Conservation (phyloP, 1,140 invertebrate species). For the Bombus ignitus region DNA sequence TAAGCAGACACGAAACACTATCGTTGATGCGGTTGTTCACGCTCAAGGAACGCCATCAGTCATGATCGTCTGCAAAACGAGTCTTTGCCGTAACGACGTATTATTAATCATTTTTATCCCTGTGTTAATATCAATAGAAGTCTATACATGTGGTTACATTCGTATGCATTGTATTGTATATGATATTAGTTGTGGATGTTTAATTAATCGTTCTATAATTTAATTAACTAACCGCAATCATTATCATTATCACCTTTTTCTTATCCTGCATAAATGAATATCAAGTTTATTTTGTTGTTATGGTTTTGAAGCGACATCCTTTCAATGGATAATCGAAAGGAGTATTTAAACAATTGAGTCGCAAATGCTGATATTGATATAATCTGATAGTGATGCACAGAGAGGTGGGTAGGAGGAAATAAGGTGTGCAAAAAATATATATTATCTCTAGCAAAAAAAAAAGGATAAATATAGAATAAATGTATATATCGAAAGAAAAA, state of each 20-base stretch:
- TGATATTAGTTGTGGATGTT: neutral
- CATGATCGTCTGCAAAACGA: conserved; percentile 5
- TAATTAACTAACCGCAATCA: neutral
- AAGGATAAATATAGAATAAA: too few species aligned
- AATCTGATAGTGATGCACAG: too few species aligned
- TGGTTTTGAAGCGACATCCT: too few species aligned
- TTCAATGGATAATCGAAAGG: too few species aligned
- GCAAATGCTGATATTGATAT: too few species aligned
- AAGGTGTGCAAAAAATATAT: too few species aligned
- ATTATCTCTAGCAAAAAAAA: too few species aligned
- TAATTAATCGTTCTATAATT: neutral
- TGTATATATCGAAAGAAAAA: too few species aligned
- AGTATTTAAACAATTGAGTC: too few species aligned
- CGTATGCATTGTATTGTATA: neutral
- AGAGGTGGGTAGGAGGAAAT: too few species aligned
- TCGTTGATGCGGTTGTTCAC: conserved; percentile 19
- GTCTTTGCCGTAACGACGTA: neutral
- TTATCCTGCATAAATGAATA: neutral
- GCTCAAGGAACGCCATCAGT: conserved; percentile 8
- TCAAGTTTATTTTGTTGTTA: neutral
- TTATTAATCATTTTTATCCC: conserved; percentile 23
- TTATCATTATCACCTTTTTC: neutral
- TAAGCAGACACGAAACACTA: conserved; percentile 8
- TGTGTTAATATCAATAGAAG: neutral
- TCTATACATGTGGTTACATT: neutral